A percentile compares a stretch with the other conserved stretches of the same genome.
Evolutionary conservation across 2,113 vertebrate species (phyloP).

Genomic region (Coregonus clupeaformis): DNA sequence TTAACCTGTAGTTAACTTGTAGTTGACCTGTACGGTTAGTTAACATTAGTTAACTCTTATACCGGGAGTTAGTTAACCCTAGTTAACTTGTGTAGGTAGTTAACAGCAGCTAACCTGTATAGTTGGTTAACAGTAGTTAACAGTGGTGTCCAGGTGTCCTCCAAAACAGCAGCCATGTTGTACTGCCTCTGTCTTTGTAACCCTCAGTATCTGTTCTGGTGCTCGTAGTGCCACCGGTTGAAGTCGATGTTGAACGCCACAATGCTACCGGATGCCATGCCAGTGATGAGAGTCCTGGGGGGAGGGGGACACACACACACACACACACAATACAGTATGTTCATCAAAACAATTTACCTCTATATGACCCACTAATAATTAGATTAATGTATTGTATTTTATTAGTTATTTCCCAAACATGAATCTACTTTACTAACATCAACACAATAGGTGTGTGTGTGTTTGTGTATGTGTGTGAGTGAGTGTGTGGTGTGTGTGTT

Average conservation of each 20-base stretch:
- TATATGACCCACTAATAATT: not conserved
- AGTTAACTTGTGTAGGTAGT: no score
- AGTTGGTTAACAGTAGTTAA: no score
- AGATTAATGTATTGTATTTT: not conserved
- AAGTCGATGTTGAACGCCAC: constrained; percentile 99
- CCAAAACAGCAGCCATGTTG: not conserved
- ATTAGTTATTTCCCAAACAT: not conserved
- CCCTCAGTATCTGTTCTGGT: constrained; percentile 93
- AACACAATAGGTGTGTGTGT: not conserved
- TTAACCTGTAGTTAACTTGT: constrained; percentile 60
- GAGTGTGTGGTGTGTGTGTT: not conserved
- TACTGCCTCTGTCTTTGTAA: constrained; percentile 11
- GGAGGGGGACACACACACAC: no score
- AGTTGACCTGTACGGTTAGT: constrained; percentile 50
- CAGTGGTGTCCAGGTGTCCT: not conserved
- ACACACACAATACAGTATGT: not conserved
- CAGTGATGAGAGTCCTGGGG: constrained; percentile 92
- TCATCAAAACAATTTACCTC: not conserved
- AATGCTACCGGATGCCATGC: constrained; percentile 98
- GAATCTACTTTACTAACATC: not conserved
- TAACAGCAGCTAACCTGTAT: no score
- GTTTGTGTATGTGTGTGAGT: not conserved
- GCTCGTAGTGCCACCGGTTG: constrained; percentile 98
- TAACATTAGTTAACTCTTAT: no score
- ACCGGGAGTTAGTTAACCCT: no score